phyloP scores from a whole-genome alignment of 2,888 invertebrate genomes.

The Julus scanicus region DNA sequence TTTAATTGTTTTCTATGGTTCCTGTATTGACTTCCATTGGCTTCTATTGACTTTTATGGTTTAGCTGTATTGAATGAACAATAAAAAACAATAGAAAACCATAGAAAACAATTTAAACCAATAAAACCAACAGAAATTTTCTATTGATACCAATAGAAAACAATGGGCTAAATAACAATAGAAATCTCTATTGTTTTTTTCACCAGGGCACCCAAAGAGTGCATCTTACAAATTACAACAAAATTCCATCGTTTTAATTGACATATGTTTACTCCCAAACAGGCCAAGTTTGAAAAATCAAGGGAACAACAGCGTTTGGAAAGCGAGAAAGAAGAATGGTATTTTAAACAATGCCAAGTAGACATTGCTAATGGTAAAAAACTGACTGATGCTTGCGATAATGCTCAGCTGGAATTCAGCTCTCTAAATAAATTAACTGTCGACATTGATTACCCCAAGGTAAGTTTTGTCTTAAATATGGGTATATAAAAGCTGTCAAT shows the following conservation, averaged over 20 bases:
- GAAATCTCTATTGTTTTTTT: no score
- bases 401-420: not conserved
- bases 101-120: no score
- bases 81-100: no score
- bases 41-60: no score
- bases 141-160: no score
- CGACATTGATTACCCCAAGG: not conserved
- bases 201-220: no score
- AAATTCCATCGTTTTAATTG: not conserved
- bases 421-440: conserved; percentile 37
- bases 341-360: conserved; percentile 48
- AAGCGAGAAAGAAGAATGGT: conserved; percentile 47
- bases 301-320: conserved; percentile 47
- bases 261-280: not conserved
- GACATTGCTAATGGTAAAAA: conserved; percentile 8
- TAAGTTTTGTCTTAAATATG: not conserved
- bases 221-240: no score
- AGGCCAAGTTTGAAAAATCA: conserved; percentile 47
- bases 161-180: no score
- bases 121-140: no score
- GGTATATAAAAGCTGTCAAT: not conserved
- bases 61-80: no score
- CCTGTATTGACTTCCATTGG: no score
- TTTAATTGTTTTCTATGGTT: no score
- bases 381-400: not conserved